Base-by-base conservation (phyloP, 1,140 invertebrate species). In the Ostrea edulis region DNA sequence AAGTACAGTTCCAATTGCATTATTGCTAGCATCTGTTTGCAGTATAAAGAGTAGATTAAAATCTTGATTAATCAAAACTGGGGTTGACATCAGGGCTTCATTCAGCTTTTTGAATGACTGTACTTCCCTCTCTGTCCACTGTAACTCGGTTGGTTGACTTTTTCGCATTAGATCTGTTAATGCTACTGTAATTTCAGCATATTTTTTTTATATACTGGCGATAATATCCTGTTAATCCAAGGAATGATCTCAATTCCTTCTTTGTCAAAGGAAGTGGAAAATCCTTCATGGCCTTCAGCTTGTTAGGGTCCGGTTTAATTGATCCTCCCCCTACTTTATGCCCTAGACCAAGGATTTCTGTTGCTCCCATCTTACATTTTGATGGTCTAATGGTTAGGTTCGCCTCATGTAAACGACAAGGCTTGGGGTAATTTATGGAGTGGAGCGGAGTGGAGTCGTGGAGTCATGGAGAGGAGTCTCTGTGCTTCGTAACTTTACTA, bases 21-120 rank as follows among this genome's bases (percentile, higher is more conserved):
- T 62, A 35, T 85, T 11, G n/a, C 84, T 86, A 0, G 54, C 87
- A 65, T 88, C 84, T 82, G 68, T 86, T 86, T 88, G 87, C 0
- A 85, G n/a, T 52, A 82, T 53, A 53, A 88, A 88, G 0, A 14
- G 54, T 52, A 81, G 62, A 8, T 81, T 53, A 22, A 86, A 88
- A 17, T 86, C 55, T 20, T 68, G 87, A 8, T 25, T 85, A 9
- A 62, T n/a, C 12, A 87, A 44, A 44, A 88, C 87, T 20, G 87
- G 83, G 17, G 62, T 65, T 29, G 83, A 81, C 20, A 68, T 88
- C 51, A 88, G n/a, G 17, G 62, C 83, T n/a, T 81, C 52, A 20
- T 88, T 88, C 22, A 88, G 29, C 9, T 14, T 5, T 44, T 82
- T 22, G 52, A 85, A 88, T 22, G 87, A 82, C 8, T 81, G 14